Conservation (phyloP, 2,797 vertebrate species). For the Phrynocephalus guinanensis region DNA sequence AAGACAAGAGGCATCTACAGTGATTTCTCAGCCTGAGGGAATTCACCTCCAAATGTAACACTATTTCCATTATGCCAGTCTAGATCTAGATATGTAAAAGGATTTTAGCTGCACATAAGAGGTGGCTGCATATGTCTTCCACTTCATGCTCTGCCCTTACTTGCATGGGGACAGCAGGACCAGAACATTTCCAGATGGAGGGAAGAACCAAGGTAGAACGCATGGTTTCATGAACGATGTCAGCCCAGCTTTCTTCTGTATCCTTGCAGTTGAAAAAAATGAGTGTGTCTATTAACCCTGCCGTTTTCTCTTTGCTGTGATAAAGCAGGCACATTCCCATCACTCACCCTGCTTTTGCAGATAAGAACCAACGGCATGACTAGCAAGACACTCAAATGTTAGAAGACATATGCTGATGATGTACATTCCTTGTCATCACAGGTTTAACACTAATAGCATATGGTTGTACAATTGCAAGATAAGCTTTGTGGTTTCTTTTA, state of each 20-base stretch:
- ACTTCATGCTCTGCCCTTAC: not conserved
- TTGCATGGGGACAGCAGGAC: too few species aligned
- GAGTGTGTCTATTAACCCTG: not conserved
- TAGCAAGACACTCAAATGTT: not conserved
- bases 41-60: too few species aligned
- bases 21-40: not conserved
- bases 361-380: not conserved
- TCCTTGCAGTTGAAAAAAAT: too few species aligned
- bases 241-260: not conserved
- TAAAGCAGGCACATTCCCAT: not conserved
- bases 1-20: too few species aligned
- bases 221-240: not conserved
- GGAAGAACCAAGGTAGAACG: not conserved
- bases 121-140: not conserved
- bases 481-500: conserved; percentile 4
- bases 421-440: not conserved
- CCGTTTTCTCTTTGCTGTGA: not conserved
- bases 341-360: not conserved
- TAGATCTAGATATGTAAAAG: too few species aligned
- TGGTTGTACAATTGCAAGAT: not conserved
- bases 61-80: too few species aligned
- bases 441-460: not conserved
- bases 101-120: not conserved
- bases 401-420: not conserved
- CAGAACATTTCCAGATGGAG: not conserved